A percentile compares a stretch with the other conserved stretches of the same genome.
phyloP scores from a whole-genome alignment of 1,140 invertebrate species.

The Papilio polyxenes region DNA sequence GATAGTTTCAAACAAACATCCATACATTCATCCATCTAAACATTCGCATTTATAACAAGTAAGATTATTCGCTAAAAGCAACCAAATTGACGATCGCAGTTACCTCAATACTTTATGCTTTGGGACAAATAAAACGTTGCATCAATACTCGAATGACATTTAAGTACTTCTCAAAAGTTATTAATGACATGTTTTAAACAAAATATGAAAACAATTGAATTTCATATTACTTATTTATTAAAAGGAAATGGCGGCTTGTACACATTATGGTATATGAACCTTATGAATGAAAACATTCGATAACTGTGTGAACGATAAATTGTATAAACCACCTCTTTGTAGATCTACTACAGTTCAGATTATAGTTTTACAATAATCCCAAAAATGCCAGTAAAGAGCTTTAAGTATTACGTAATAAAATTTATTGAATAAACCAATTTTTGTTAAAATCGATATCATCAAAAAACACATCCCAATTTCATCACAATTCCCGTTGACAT shows the following conservation, averaged over 20 bases:
- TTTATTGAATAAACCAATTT: background rate
- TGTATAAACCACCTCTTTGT: too few relatives aligned
- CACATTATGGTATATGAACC: too few relatives aligned
- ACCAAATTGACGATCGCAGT: background rate
- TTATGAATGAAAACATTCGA: too few relatives aligned
- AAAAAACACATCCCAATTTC: constrained; percentile 1
- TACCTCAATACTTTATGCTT: background rate
- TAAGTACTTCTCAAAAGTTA: constrained; percentile 1
- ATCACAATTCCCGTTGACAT: background rate
- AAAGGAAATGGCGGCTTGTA: too few relatives aligned
- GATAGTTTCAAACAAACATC: too few relatives aligned
- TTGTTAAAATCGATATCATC: background rate
- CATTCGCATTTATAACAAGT: too few relatives aligned
- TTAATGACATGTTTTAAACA: background rate
- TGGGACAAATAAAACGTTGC: constrained; percentile 3
- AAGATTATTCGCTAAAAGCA: background rate
- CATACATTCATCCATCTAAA: too few relatives aligned
- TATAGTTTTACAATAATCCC: too few relatives aligned
- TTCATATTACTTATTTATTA: background rate
- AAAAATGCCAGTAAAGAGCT: too few relatives aligned
- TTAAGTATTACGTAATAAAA: background rate
- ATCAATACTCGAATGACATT: background rate
- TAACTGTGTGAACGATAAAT: too few relatives aligned
- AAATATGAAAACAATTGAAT: background rate
- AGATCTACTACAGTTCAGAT: too few relatives aligned